Evolutionary conservation across 2,113 vertebrate genomes (phyloP), one percentile per base, ranked within the genome.

Genomic region (Etheostoma spectabile): DNA sequence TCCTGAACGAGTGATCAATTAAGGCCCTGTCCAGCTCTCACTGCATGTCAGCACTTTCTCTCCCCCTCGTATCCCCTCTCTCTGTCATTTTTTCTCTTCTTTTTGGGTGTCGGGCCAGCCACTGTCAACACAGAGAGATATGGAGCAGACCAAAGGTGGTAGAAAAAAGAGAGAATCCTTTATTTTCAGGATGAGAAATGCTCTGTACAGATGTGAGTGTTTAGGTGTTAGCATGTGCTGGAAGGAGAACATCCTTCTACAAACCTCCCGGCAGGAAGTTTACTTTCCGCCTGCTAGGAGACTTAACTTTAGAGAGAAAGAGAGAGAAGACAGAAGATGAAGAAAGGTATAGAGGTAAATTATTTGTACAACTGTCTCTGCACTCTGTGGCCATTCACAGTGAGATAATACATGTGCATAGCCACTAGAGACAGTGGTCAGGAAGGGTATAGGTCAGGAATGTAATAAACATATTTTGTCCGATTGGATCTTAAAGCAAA

Each of bases 1-100:
- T 88, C 62, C 87, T 86, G 92, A 92, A 91, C 75, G n/a, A 93
- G 92, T 88, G 88, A 95, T 95, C 95, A 94, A 94, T 95, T 95
- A 93, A 93, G 83, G 66, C 74, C 88, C 92, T 84, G 91, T 94
- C 91, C 86, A 76, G 86, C 83, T 30, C 74, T 62, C 64, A 48
- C 70, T 53, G 77, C 38, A 12, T 22, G 76, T 95, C 94, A 95
- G 95, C 95, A 91, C 82, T 95, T 93, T 90, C 70, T 79, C 80
- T 24, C 83, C 65, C 38, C 76, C 74, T 69, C 74, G 56, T 71
- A 74, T 70, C 74, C 79, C 85, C 64, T 74, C 66, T 13, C 77
- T 85, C 48, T 84, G 85, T 89, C 82, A 86, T 85, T 88, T 86
- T 38, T 85, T 86, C 66, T 82, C 46, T 67, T 76, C 69, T 78